Evolutionary conservation across 2,113 vertebrate genomes (phyloP).

Genomic region (Eolophus roseicapilla): DNA sequence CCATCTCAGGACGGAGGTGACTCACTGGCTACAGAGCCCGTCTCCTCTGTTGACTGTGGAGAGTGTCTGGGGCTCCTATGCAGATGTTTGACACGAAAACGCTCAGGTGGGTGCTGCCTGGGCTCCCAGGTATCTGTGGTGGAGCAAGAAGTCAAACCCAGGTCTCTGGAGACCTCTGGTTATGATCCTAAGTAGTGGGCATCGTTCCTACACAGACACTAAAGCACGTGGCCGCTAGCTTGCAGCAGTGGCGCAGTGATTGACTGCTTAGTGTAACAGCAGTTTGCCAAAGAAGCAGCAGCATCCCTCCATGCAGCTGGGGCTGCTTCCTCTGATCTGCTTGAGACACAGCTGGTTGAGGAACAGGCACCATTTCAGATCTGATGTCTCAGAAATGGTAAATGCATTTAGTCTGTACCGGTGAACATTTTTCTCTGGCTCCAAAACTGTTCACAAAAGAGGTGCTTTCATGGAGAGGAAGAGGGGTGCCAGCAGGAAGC

Average conservation of each 20-base stretch:
- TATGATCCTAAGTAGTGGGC: not conserved
- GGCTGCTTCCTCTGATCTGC: not conserved
- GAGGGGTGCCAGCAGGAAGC: conserved; percentile 10
- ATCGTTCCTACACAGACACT: not conserved
- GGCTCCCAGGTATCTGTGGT: not conserved
- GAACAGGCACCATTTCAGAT: not conserved
- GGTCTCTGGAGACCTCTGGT: not conserved
- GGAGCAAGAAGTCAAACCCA: not conserved
- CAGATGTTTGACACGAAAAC: rapidly evolving
- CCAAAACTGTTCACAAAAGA: not conserved
- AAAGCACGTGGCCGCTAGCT: not conserved
- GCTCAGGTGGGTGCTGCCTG: not conserved
- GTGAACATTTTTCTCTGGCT: not conserved
- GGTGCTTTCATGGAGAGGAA: not conserved
- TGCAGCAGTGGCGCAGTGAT: not conserved
- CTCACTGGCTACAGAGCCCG: not conserved
- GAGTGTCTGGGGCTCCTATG: not conserved
- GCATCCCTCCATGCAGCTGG: not conserved
- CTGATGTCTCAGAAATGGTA: not conserved
- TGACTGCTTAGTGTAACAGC: not conserved
- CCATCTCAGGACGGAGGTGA: not conserved
- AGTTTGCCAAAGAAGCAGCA: not conserved
- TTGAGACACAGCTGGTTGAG: not conserved
- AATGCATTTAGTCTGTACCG: not conserved
- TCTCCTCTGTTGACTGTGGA: not conserved